Conservation (phyloP, 2,888 invertebrate species). For the Agriopis aurantiaria region DNA sequence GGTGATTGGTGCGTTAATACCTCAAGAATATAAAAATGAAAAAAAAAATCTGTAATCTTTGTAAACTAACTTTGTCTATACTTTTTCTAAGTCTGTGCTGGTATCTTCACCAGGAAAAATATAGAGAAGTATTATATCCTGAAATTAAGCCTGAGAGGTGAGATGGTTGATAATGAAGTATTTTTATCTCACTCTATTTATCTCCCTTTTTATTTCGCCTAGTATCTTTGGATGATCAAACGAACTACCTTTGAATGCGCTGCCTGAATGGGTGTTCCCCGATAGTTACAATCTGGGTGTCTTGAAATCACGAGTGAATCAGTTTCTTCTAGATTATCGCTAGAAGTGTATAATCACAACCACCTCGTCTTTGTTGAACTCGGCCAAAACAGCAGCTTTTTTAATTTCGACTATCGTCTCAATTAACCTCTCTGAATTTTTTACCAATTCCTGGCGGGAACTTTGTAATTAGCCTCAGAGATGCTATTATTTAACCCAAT, state of each 20-base stretch:
- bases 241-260: background rate
- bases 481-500: slow-evolving; percentile 22
- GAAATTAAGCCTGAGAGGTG: background rate
- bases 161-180: slow-evolving; percentile 7
- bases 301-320: no score
- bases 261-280: no score
- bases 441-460: slow-evolving; percentile 2
- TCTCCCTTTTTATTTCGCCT: background rate
- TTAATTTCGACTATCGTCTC: background rate
- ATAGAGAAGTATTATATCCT: background rate
- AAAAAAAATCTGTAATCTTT: background rate
- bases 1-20: no score
- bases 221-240: background rate
- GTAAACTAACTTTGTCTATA: background rate
- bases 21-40: no score
- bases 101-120: slow-evolving; percentile 13
- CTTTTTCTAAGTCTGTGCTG: background rate
- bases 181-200: background rate
- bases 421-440: slow-evolving; percentile 13
- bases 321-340: no score
- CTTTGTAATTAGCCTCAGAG: slow-evolving; percentile 13
- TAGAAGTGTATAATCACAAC: no score
- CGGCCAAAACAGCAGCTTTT: no score
- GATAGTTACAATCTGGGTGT: no score
- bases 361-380: no score